Conservation (phyloP, 2,797 vertebrate genomes). For the Echeneis naucrates region DNA sequence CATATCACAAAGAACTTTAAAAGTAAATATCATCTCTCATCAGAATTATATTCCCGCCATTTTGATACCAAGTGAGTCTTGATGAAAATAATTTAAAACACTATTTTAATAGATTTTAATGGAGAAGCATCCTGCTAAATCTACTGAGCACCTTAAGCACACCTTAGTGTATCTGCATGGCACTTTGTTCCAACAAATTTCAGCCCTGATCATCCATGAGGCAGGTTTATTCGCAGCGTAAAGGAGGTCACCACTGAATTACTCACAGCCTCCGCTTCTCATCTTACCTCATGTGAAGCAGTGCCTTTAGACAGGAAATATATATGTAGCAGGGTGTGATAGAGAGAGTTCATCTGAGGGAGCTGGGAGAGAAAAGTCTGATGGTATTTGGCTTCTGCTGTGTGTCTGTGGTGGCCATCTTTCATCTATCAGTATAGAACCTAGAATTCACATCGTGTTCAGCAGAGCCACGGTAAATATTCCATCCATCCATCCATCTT, state of each 20-base stretch:
- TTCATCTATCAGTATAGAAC: background rate
- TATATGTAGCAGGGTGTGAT: conserved; percentile 7
- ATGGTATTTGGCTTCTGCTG: background rate
- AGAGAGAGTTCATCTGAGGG: background rate
- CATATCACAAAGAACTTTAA: background rate
- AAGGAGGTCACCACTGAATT: conserved; percentile 1
- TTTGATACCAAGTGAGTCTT: background rate
- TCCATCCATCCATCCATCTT: too few relatives aligned
- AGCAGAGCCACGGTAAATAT: background rate
- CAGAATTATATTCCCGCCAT: background rate
- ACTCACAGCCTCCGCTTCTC: conserved; percentile 12
- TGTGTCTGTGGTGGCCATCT: background rate
- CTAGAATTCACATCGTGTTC: background rate
- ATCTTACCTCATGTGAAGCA: conserved; percentile 13
- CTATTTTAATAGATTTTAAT: background rate
- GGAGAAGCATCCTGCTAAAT: background rate
- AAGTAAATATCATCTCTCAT: background rate
- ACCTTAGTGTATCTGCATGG: background rate
- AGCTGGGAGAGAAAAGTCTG: background rate
- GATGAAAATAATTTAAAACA: background rate
- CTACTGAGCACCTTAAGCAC: background rate
- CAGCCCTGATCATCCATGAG: background rate
- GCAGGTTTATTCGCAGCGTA: conserved; percentile 21
- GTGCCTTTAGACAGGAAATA: conserved; percentile 13
- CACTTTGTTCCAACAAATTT: conserved; percentile 7